These are phyloP conservation scores for Pandion haliaetus DNA, from an alignment of 2,113 vertebrate species.

Conservation along the genomic window DNA sequence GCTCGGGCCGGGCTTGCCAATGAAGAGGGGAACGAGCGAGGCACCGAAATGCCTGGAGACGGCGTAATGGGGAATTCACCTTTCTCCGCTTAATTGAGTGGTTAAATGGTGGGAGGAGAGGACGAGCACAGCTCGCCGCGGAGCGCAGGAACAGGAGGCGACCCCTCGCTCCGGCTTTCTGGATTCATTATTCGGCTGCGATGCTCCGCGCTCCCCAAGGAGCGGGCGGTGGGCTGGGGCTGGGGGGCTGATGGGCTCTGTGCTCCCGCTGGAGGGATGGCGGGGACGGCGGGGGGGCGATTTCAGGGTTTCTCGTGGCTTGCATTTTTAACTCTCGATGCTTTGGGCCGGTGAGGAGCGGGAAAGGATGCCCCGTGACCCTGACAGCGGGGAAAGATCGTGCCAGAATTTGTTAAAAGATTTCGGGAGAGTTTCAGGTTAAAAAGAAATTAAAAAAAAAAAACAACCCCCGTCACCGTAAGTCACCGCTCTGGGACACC, in stretches of 20 bases:
- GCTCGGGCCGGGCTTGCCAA: constrained; percentile 75
- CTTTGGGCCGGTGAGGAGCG: background rate
- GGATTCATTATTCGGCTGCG: background rate
- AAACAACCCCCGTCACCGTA: background rate
- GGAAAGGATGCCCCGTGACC: background rate
- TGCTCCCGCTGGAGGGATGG: background rate
- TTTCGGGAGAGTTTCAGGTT: background rate
- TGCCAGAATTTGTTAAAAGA: background rate
- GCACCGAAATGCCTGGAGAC: constrained; percentile 58
- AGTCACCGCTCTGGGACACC: background rate
- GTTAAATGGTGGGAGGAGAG: constrained; percentile 41
- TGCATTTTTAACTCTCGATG: background rate
- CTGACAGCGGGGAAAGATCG: background rate
- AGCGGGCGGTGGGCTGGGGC: background rate
- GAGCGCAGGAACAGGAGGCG: background rate
- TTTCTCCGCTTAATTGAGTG: constrained; percentile 54
- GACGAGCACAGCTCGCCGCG: constrained; percentile 11
- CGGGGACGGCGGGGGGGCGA: too few species aligned
- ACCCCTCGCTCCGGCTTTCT: constrained; percentile 12
- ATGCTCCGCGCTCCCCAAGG: background rate
- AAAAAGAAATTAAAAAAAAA: background rate
- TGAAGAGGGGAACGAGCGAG: constrained; percentile 74
- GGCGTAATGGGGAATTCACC: constrained; percentile 27
- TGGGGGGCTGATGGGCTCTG: background rate
- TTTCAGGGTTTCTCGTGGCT: background rate